Evolutionary conservation across 2,797 vertebrate species (phyloP).

Genomic region (Myotis daubentonii): DNA sequence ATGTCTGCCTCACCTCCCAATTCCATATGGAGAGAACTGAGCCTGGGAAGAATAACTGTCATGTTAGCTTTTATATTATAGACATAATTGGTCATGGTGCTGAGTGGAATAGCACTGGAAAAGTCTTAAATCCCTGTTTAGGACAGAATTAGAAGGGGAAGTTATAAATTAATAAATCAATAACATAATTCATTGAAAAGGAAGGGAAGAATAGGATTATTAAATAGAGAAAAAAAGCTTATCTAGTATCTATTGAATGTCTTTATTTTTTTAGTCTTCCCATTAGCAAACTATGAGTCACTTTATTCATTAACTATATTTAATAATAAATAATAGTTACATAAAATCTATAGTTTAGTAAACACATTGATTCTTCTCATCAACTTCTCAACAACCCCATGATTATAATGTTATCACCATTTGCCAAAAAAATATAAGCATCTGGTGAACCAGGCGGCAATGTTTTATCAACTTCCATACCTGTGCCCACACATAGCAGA

Average conservation of each 20-base stretch:
- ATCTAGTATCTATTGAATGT: slow-evolving; percentile 24
- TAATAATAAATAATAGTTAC: slow-evolving; percentile 1
- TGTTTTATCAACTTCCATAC: not conserved
- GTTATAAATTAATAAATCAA: slow-evolving; percentile 9
- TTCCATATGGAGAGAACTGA: not conserved
- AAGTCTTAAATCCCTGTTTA: slow-evolving; percentile 51
- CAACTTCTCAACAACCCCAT: not conserved
- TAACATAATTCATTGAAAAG: slow-evolving; percentile 24
- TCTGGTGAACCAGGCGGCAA: not conserved
- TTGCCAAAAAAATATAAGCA: not conserved
- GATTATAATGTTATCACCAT: not conserved
- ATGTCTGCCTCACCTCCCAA: not conserved
- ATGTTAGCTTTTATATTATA: not conserved
- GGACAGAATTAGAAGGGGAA: not conserved
- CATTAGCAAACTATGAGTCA: slow-evolving; percentile 31
- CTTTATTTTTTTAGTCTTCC: slow-evolving; percentile 43
- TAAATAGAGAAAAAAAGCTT: not conserved
- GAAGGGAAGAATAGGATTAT: not conserved
- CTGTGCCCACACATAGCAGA: not conserved
- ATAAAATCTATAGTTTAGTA: slow-evolving; percentile 25
- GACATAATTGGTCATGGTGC: not conserved
- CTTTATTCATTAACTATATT: slow-evolving; percentile 23
- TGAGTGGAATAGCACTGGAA: slow-evolving; percentile 11
- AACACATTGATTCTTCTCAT: not conserved
- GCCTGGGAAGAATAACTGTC: not conserved